Base-by-base conservation (phyloP, 2,888 invertebrate genomes). In the Sympetrum striolatum region DNA sequence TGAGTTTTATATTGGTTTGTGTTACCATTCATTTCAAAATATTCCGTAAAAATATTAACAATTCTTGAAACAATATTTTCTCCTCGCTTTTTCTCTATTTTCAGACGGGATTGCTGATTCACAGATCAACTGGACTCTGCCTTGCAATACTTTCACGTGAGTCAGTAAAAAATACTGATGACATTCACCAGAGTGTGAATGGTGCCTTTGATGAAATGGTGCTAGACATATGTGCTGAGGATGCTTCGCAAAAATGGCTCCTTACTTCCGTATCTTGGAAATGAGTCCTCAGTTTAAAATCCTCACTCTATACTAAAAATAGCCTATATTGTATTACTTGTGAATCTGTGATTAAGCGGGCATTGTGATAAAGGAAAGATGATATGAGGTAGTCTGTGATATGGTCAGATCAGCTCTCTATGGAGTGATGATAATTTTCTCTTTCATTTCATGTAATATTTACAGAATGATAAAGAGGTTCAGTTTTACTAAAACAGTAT, bases 51-150 rank as follows among this genome's bases (percentile, higher is more conserved):
- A 5, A 5, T 4, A n/a, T 25, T 2, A 2, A 64, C 8, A 5
- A 18, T 25, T 5, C 2, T 79, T 8, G 1, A 8, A 5, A 12
- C 12, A 35, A 79, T 15, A 3, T 79, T 79, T 15, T 31, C 0
- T 14, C 0, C 44, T 8, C 0, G 10, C 48, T 91, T 92, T 92
- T 91, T 58, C 44, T 80, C 22, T 91, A 90, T 91, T 94, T 93
- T 48, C 92, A 95, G 95, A 94, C 93, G 10, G 93, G 94, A 92
- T 94, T 94, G 92, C 92, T 96, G 90, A 93, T 94, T 53, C 96
- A 96, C 92, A 92, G 94, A 0, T 93, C 95, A 0, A 95, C 95
- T 82, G 94, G 94, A 80, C 94, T 96, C 93, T 96, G 96, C 92
- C 93, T 96, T 91, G 95, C 96, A 92, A 93, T 95, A 25, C 94